phyloP scores from a whole-genome alignment of 2,113 vertebrate genomes.

The Rhombomys opimus region DNA sequence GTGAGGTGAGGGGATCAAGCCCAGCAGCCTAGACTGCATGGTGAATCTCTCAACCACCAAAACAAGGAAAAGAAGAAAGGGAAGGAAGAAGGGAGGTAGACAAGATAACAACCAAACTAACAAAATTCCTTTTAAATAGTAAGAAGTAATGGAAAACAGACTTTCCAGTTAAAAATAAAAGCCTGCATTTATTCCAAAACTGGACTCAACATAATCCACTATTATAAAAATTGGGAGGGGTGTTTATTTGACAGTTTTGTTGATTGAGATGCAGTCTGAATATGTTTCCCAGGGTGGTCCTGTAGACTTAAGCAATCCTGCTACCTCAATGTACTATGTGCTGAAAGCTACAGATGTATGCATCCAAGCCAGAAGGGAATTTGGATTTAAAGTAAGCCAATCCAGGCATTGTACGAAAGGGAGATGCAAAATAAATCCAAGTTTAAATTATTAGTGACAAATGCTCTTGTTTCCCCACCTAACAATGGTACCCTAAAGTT shows the following conservation, averaged over 20 bases:
- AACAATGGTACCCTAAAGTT: conserved; percentile 26
- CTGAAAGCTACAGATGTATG: not conserved
- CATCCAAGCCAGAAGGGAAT: not conserved
- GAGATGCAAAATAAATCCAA: conserved; percentile 27
- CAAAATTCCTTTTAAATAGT: conserved; percentile 19
- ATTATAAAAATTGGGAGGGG: not conserved
- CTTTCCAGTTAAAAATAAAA: conserved; percentile 37
- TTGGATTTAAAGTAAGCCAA: conserved; percentile 47
- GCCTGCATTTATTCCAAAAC: not conserved
- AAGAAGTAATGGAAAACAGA: conserved; percentile 13
- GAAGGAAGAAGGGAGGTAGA: not conserved
- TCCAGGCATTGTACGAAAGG: not conserved
- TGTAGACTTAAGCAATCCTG: not conserved
- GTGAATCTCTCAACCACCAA: not conserved
- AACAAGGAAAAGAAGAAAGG: not conserved
- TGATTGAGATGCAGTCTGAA: not conserved
- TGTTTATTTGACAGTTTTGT: not conserved
- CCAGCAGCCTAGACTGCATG: not conserved
- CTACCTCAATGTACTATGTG: not conserved
- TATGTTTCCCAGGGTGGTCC: not conserved
- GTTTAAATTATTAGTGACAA: conserved; percentile 31
- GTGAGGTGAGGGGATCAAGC: not conserved
- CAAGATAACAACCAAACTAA: not conserved
- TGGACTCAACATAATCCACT: conserved; percentile 50
- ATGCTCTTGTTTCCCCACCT: not conserved